phyloP scores from a whole-genome alignment of 1,140 invertebrate species.

The Eubasilissa regina region DNA sequence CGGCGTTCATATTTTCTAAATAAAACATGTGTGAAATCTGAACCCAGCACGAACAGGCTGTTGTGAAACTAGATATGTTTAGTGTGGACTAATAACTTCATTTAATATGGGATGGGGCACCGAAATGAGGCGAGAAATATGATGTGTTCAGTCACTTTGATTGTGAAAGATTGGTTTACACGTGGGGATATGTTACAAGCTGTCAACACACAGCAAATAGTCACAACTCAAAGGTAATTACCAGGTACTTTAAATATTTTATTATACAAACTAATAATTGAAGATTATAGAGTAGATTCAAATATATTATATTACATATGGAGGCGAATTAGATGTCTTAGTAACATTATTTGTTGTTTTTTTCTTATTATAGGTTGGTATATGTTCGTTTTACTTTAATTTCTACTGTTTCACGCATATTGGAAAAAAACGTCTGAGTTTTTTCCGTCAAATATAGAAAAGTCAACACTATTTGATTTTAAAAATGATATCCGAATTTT shows the following conservation, averaged over 20 bases:
- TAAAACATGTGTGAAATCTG: constrained; percentile 10
- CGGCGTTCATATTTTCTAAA: constrained; percentile 4
- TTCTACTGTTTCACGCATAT: too few species aligned
- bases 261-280: too few species aligned
- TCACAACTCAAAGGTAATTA: not conserved
- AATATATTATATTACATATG: too few species aligned
- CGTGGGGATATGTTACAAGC: not conserved
- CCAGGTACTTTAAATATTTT: too few species aligned
- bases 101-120: constrained; percentile 5
- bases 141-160: constrained; percentile 1
- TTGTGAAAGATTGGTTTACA: not conserved
- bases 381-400: too few species aligned
- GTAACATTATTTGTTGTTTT: too few species aligned
- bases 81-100: constrained; percentile 2
- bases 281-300: not conserved
- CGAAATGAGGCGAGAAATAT: not conserved
- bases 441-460: too few species aligned
- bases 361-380: too few species aligned
- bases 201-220: not conserved
- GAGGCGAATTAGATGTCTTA: too few species aligned
- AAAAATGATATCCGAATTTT: too few species aligned
- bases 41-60: constrained; percentile 6
- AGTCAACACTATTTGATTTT: too few species aligned
- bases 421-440: too few species aligned
- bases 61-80: constrained; percentile 20